Percentiles rank a stretch among this genome's conserved stretches.
Conservation (phyloP, 2,113 vertebrate genomes). For the Cranoglanis bouderius region DNA sequence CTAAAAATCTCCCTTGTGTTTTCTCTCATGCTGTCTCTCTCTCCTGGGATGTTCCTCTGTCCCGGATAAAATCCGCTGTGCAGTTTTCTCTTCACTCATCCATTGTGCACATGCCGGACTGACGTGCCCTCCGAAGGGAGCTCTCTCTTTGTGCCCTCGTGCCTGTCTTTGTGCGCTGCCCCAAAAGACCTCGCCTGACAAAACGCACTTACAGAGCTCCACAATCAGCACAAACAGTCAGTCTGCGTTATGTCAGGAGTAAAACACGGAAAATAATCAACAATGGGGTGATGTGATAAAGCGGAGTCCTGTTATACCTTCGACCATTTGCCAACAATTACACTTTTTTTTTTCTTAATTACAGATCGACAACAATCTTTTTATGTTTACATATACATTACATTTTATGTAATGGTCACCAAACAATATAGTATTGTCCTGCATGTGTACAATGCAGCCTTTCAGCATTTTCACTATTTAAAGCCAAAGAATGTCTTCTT, state of each 20-base stretch:
- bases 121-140: not conserved
- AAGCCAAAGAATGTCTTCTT: not conserved
- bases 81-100: conserved; percentile 21
- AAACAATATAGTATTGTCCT: not conserved
- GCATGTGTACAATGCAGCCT: not conserved
- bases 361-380: too few relatives aligned
- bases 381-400: not conserved
- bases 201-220: conserved; percentile 30
- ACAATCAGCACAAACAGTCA: conserved; percentile 39
- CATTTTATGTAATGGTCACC: not conserved
- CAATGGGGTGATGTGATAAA: not conserved
- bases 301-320: not conserved
- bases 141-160: not conserved
- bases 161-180: not conserved
- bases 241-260: conserved; percentile 19
- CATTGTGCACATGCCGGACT: conserved; percentile 2
- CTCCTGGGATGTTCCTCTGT: not conserved
- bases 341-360: too few relatives aligned
- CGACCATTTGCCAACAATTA: not conserved
- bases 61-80: not conserved
- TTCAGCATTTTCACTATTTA: not conserved
- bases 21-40: not conserved
- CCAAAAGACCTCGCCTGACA: conserved; percentile 38
- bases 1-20: not conserved
- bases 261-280: not conserved